Conservation (phyloP, 2,888 invertebrate species). For the Andrena fulva region DNA sequence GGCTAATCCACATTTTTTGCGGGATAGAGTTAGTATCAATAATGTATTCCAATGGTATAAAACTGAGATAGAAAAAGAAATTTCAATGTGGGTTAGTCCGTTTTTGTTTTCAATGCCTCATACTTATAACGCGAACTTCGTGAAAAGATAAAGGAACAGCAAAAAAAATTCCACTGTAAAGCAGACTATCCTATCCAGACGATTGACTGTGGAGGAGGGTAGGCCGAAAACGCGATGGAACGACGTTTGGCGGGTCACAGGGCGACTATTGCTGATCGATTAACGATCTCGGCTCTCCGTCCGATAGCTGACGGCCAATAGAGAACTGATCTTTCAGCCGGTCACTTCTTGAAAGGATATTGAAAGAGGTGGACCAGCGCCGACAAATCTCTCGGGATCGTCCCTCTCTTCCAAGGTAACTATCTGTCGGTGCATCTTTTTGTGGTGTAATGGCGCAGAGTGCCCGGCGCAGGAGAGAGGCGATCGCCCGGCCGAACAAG, state of each 20-base stretch:
- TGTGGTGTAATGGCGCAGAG: slow-evolving; percentile 35
- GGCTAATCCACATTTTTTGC: too few species aligned
- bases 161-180: neutral
- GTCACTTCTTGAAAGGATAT: slow-evolving; percentile 38
- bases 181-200: neutral
- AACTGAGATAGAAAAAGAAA: too few species aligned
- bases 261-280: slow-evolving; percentile 27
- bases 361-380: slow-evolving; percentile 32
- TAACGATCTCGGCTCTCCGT: slow-evolving; percentile 15
- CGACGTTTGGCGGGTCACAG: slow-evolving; percentile 11
- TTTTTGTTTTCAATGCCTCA: too few species aligned
- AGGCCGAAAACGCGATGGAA: slow-evolving; percentile 15
- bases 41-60: too few species aligned
- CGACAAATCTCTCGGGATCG: slow-evolving; percentile 57
- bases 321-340: slow-evolving; percentile 34
- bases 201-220: neutral
- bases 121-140: too few species aligned
- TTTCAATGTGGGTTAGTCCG: too few species aligned
- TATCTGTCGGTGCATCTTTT: slow-evolving; percentile 64
- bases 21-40: too few species aligned
- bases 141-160: too few species aligned
- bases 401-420: slow-evolving; percentile 48
- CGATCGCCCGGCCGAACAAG: neutral
- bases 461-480: slow-evolving; percentile 29
- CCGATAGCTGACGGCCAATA: slow-evolving; percentile 32